Base-by-base conservation (phyloP, 1,140 invertebrate species). In the Dendrolimus punctatus region DNA sequence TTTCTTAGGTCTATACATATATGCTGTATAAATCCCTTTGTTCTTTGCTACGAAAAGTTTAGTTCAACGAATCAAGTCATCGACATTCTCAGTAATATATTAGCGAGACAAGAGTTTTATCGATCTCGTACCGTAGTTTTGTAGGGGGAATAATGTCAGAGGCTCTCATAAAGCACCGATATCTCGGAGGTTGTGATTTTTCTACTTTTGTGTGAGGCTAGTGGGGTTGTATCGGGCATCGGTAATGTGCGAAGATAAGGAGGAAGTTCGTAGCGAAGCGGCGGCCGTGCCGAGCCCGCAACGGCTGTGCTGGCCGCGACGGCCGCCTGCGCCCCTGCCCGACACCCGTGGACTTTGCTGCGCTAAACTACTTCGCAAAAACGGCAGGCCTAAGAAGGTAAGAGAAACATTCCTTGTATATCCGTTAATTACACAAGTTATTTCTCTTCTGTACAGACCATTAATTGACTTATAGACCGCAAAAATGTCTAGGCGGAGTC, bases 221-320 rank as follows among this genome's bases (percentile, higher is more conserved):
- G 63, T 54, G 60, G 66, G 62, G 62, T 55, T 53, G 55, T 60
- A 51, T 50, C 45, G 56, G 60, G 55, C 66, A 50, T 66, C 55
- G 62, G 68, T 71, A 66, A 86, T 86, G 82, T 81, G 80, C 58
- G 82, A 84, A 71, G 76, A 85, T 73, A 85, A 84, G 70, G 82
- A 84, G 58, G 82, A 85, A 65, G 69, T 61, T 40, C 60, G 79
- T 9, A 77, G 79, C 50, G 78, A 80, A 66, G 80, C 76, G 61
- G 77, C 63, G 67, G 68, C 63, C 53, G 68, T 66, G 67, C 63
- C 57, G 49, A 81, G 67, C 62, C 82, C 82, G 40, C 69, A 69
- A 49, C 61, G 79, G 38, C 65, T 81, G 59, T 85, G 82, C 65
- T 84, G 80, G 80, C 57, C 76, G 48, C 73, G 73, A 47, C 74